Evolutionary conservation across 2,113 vertebrate species (phyloP).

Genomic region (Agelaius tricolor): DNA sequence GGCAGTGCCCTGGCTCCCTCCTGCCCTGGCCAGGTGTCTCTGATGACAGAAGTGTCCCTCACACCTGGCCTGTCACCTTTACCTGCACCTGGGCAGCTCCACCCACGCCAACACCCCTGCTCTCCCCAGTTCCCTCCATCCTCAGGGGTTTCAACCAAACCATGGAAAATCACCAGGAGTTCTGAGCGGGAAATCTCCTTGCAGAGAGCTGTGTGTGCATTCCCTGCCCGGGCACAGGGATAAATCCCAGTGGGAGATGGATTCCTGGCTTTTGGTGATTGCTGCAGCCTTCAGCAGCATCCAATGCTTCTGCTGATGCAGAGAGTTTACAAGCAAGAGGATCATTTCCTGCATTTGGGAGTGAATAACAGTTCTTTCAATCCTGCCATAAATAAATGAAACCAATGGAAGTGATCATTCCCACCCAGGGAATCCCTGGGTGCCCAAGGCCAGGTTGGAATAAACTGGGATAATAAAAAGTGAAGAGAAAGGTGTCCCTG

Average conservation of each 20-base stretch:
- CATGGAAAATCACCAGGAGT: background rate
- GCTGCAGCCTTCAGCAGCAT: background rate
- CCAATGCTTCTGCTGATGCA: background rate
- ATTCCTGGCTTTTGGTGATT: background rate
- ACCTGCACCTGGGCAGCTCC: background rate
- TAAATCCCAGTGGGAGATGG: background rate
- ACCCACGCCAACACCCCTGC: accelerated
- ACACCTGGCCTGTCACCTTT: background rate
- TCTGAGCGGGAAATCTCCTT: background rate
- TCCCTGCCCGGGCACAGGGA: background rate
- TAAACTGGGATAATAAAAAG: background rate
- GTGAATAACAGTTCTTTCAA: background rate
- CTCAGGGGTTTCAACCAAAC: accelerated
- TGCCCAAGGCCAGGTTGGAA: background rate
- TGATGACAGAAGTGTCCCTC: background rate
- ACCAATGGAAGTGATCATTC: background rate
- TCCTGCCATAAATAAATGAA: background rate
- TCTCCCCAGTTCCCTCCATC: background rate
- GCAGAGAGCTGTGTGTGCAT: background rate
- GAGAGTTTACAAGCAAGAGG: background rate
- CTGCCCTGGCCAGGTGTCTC: background rate
- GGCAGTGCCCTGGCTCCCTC: background rate
- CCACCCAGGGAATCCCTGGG: background rate
- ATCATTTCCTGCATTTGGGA: background rate
- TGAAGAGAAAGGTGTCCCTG: background rate